phyloP scores from a whole-genome alignment of 2,888 invertebrate species.

The Ashinkailepas kermadecensis region DNA sequence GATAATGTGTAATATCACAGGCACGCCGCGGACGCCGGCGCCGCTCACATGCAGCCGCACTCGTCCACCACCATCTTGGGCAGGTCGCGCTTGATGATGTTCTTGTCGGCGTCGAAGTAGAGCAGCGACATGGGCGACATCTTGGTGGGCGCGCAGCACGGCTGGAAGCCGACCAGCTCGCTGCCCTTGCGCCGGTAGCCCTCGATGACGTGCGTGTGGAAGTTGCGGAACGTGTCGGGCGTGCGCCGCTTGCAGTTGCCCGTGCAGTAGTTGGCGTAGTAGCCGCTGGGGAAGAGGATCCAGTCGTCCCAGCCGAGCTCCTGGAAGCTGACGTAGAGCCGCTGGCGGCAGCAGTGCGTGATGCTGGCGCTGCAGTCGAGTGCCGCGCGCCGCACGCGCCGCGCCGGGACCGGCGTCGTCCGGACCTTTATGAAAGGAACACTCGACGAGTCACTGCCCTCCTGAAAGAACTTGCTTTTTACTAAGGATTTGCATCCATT shows the following conservation, averaged over 20 bases:
- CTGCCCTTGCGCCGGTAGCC: conserved; percentile 61
- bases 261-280: conserved; percentile 88
- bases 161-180: conserved; percentile 58
- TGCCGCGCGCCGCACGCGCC: conserved; percentile 68
- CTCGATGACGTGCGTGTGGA: conserved; percentile 85
- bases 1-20: conserved; percentile 12
- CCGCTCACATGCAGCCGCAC: conserved; percentile 77
- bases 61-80: conserved; percentile 95
- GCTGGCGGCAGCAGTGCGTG: conserved; percentile 77
- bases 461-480: conserved; percentile 52
- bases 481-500: conserved; percentile 38
- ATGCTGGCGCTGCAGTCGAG: conserved; percentile 67
- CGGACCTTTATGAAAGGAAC: conserved; percentile 76
- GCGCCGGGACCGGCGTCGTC: conserved; percentile 60
- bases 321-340: conserved; percentile 84
- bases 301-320: conserved; percentile 91
- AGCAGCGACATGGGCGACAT: conserved; percentile 87
- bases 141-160: conserved; percentile 85
- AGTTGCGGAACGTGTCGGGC: conserved; percentile 73
- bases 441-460: conserved; percentile 43
- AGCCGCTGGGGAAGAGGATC: conserved; percentile 83
- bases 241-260: conserved; percentile 76
- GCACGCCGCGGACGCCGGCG: neutral
- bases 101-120: conserved; percentile 80
- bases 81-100: conserved; percentile 85